These are phyloP conservation scores for Eupeodes corollae DNA, from an alignment of 1,140 invertebrate genomes.

Conservation along the genomic window DNA sequence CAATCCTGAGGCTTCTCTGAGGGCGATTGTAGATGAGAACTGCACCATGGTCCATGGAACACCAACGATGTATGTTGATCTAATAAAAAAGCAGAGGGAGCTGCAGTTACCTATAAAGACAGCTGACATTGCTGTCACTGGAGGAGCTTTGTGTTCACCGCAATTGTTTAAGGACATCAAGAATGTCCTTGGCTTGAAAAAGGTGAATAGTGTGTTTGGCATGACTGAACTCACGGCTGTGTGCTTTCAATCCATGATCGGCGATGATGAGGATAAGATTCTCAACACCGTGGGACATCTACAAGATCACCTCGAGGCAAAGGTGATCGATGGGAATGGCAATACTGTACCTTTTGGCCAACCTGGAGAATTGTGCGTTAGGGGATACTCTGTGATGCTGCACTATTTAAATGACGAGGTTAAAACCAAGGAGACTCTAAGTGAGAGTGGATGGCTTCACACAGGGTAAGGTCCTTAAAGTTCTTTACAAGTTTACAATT, in stretches of 20 bases:
- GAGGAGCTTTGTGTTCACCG: conserved; percentile 65
- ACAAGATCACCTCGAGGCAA: conserved; percentile 67
- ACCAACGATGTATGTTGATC: conserved; percentile 93
- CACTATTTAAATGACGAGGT: conserved; percentile 77
- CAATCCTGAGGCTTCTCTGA: conserved; percentile 53
- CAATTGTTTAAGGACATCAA: conserved; percentile 55
- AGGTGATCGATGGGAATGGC: conserved; percentile 62
- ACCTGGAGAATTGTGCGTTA: conserved; percentile 70
- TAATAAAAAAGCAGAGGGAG: conserved; percentile 46
- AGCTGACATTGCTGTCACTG: conserved; percentile 52
- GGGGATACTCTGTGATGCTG: conserved; percentile 73
- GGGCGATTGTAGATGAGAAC: conserved; percentile 58
- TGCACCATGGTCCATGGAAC: conserved; percentile 77
- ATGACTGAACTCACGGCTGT: conserved; percentile 77
- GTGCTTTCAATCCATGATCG: conserved; percentile 51
- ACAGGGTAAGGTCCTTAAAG: conserved; percentile 59
- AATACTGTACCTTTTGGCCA: conserved; percentile 59
- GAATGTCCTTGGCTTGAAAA: conserved; percentile 37
- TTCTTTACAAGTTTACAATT: not conserved
- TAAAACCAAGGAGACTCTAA: conserved; percentile 65
- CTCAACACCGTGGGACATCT: conserved; percentile 68
- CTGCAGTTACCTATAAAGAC: conserved; percentile 39
- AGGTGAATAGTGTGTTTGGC: conserved; percentile 66
- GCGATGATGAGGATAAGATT: conserved; percentile 53
- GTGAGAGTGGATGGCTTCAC: conserved; percentile 67